These are phyloP conservation scores for Pampusana beccarii DNA, from an alignment of 2,113 vertebrate species.

Conservation along the genomic window DNA sequence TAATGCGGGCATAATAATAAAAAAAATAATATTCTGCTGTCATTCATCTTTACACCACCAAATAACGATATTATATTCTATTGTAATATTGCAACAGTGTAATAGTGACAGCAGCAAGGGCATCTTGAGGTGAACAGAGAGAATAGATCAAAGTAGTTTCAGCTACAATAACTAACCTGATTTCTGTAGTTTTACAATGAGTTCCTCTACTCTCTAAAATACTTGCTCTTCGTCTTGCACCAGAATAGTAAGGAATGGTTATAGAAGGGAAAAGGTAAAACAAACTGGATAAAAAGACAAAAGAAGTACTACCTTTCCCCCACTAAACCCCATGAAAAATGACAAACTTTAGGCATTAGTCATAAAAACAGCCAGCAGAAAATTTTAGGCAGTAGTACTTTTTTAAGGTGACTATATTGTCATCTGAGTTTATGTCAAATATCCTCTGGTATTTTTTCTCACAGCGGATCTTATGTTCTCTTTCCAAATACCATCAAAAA, in stretches of 20 bases:
- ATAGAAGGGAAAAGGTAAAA: background rate
- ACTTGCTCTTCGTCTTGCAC: background rate
- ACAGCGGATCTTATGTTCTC: background rate
- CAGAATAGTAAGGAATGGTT: background rate
- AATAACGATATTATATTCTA: background rate
- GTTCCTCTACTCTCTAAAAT: background rate
- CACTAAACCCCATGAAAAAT: background rate
- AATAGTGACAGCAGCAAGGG: background rate
- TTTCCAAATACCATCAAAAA: background rate
- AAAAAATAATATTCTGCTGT: background rate
- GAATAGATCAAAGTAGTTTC: conserved; percentile 21
- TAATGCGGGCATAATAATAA: background rate
- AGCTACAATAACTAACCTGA: background rate
- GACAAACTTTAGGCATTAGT: background rate
- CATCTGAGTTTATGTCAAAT: background rate
- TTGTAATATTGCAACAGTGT: background rate
- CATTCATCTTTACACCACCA: background rate
- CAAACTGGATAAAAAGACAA: background rate
- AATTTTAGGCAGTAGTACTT: background rate
- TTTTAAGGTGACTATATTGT: background rate
- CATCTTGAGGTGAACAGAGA: background rate
- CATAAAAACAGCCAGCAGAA: background rate
- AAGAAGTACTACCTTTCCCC: background rate
- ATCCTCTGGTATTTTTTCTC: background rate
- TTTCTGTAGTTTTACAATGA: conserved; percentile 32